These are phyloP conservation scores for Achlya flavicornis DNA, from an alignment of 2,888 invertebrate species.

Conservation along the genomic window DNA sequence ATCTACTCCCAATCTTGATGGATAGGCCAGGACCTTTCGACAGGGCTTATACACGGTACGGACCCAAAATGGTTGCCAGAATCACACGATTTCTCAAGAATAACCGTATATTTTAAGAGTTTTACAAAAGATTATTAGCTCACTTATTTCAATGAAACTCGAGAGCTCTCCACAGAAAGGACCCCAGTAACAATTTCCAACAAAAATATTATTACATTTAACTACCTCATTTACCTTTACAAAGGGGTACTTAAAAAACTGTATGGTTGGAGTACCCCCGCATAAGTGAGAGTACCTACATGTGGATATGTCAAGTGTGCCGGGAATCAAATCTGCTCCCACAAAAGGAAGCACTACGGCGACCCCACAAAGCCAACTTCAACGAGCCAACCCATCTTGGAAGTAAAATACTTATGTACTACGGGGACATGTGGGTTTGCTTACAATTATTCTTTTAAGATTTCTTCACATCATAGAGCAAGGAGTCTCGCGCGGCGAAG, in stretches of 20 bases:
- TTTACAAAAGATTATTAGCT: neutral
- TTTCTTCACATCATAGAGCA: no score
- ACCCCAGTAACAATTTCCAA: neutral
- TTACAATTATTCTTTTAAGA: neutral
- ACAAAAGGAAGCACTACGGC: neutral
- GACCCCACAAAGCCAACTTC: neutral
- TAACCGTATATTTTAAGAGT: neutral
- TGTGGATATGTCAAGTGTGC: constrained; percentile 2
- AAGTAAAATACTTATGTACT: neutral
- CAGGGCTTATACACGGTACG: neutral
- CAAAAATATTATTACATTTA: neutral
- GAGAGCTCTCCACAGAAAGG: neutral
- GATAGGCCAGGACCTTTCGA: neutral
- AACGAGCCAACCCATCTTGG: neutral
- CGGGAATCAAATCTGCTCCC: neutral
- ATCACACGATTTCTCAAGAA: neutral
- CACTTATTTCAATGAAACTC: neutral
- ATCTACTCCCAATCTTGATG: constrained; percentile 2
- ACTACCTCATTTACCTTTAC: constrained; percentile 10
- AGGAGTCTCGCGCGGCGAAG: no score
- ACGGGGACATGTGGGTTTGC: neutral
- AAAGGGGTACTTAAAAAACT: constrained; percentile 11
- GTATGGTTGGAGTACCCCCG: constrained; percentile 3
- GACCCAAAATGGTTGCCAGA: neutral
- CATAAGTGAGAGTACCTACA: constrained; percentile 3